phyloP scores from a whole-genome alignment of 2,797 vertebrate genomes.

The Manis crassicaudata region DNA sequence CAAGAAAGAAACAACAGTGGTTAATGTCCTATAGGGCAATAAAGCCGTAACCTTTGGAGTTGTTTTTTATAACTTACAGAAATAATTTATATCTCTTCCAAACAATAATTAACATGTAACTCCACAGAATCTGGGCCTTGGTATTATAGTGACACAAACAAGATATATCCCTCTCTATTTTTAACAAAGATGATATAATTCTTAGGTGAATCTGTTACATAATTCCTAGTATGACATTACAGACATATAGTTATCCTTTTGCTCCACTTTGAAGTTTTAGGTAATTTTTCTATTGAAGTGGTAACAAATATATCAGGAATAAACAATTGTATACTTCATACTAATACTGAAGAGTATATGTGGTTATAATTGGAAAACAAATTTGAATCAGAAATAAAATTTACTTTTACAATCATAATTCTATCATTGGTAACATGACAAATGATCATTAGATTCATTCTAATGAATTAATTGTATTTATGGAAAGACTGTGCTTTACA shows the following conservation, averaged over 20 bases:
- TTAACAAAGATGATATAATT: not conserved
- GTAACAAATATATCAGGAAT: not conserved
- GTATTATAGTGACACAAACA: not conserved
- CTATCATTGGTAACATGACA: not conserved
- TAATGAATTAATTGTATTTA: not conserved
- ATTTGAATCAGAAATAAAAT: constrained; percentile 6
- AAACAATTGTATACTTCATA: not conserved
- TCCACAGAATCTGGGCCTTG: not conserved
- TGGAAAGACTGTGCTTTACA: not conserved
- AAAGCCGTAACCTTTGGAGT: not conserved
- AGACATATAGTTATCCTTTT: not conserved
- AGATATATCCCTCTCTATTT: not conserved
- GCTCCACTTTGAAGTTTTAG: not conserved
- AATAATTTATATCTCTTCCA: not conserved
- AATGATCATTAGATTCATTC: not conserved
- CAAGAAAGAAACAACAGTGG: not conserved
- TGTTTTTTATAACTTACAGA: not conserved
- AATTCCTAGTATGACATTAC: not conserved
- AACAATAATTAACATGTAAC: not conserved
- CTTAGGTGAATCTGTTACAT: not conserved
- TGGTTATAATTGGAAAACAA: not conserved
- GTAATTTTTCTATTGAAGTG: not conserved
- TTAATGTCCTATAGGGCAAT: not conserved
- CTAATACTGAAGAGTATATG: not conserved
- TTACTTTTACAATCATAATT: not conserved